Base-by-base conservation (phyloP, 2,113 vertebrate species). In the Indri indri region DNA sequence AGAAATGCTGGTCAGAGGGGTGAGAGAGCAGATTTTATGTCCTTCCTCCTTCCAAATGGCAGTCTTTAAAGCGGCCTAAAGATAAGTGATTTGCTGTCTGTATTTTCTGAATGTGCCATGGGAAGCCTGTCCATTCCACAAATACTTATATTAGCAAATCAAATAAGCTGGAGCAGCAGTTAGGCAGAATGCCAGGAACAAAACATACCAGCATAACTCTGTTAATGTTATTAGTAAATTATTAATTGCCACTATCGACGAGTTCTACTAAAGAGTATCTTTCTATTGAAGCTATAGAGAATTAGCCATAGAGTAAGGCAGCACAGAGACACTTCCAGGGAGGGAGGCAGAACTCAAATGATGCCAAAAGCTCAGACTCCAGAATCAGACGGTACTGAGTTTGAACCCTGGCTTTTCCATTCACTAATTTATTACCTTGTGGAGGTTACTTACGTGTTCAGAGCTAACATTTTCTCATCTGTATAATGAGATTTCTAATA, bases 131-230 rank as follows among this genome's bases (percentile, higher is more conserved):
- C 74, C 37, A 68, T 87, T 70, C 73, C 89, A 94, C 94, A 86
- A 97, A 96, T 76, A 95, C 71, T 88, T 79, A 79, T 25, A 74
- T 96, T 91, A 95, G 93, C 91, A 97, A 98, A 97, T 93, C 86
- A 97, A 98, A 94, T 91, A 96, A 89, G 25, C 92, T 80, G 57
- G 30, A 40, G 32, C n/a, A 3, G 66, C 9, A 13, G 65, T 88
- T 59, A 37, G 96, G 17, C 1, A 63, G 1, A 30, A 59, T 0
- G 0, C 96, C 93, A 96, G 89, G 89, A 87, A 88, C 71, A 96
- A 94, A 61, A 23, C 34, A 86, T 10, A 37, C 45, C 12, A n/a
- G 70, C 2, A 1, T 84, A 91, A 66, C 89, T 96, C 92, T 0
- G 0, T 61, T 98, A 74, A 95, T 83, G 37, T 95, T 91, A 95